phyloP scores from a whole-genome alignment of 2,113 vertebrate genomes.

The Arizona elegans region DNA sequence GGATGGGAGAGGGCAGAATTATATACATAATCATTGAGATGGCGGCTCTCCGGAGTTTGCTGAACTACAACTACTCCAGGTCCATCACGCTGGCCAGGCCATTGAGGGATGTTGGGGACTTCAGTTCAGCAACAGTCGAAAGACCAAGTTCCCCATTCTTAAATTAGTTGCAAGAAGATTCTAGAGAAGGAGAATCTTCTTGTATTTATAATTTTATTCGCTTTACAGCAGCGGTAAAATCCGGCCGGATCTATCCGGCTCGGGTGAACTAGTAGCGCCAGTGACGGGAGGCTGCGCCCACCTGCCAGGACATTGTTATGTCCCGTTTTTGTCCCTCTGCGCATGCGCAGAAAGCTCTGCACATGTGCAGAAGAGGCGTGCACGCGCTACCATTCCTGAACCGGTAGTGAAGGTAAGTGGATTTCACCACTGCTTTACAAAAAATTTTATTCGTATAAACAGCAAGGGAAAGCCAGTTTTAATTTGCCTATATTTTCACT shows the following conservation, averaged over 20 bases:
- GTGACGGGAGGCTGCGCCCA: too few species aligned
- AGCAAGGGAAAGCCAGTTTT: neutral
- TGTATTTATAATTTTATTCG: neutral
- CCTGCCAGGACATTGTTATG: too few species aligned
- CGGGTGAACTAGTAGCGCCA: too few species aligned
- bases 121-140: neutral
- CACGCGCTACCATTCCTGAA: too few species aligned
- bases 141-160: neutral
- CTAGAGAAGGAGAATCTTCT: neutral
- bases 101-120: neutral
- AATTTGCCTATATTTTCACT: neutral
- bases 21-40: rapidly evolving
- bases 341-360: too few species aligned
- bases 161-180: neutral
- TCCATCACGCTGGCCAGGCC: neutral
- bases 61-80: neutral
- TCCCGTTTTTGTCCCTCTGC: too few species aligned
- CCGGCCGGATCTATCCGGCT: too few species aligned
- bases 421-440: too few species aligned
- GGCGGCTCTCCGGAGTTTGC: neutral
- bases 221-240: neutral
- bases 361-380: too few species aligned
- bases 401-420: too few species aligned
- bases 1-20: constrained; percentile 12
- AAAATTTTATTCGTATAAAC: neutral